These are phyloP conservation scores for Epinephelus fuscoguttatus DNA, from an alignment of 2,113 vertebrate genomes.

Conservation along the genomic window DNA sequence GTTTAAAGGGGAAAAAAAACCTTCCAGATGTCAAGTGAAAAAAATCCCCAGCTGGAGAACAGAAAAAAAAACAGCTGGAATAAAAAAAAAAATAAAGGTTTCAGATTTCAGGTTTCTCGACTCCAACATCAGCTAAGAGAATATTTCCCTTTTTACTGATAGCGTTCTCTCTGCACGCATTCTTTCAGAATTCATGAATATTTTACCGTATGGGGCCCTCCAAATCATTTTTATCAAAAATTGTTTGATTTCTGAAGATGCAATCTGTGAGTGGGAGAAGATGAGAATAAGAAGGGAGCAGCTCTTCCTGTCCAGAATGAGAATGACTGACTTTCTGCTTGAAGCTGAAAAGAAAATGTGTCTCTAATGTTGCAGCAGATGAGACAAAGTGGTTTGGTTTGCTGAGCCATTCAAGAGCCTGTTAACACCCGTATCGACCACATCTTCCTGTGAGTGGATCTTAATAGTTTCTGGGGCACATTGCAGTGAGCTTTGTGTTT, in stretches of 20 bases:
- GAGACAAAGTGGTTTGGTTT: constrained; percentile 11
- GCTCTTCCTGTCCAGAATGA: constrained; percentile 12
- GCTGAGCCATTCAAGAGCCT: constrained; percentile 19
- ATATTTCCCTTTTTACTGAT: constrained; percentile 56
- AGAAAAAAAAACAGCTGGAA: constrained; percentile 12
- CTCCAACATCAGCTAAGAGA: constrained; percentile 49
- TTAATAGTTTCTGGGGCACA: background rate
- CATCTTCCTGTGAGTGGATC: constrained; percentile 7
- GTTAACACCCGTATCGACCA: constrained; percentile 1
- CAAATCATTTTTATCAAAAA: constrained; percentile 38
- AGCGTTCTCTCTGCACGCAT: constrained; percentile 7
- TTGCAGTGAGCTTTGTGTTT: constrained; percentile 12
- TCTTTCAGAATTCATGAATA: constrained; percentile 63
- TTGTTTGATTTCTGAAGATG: constrained; percentile 45
- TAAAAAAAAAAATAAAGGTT: constrained; percentile 32
- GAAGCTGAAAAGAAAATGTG: constrained; percentile 12
- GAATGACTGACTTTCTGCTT: constrained; percentile 12
- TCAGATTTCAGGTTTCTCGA: constrained; percentile 38
- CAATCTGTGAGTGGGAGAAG: constrained; percentile 29
- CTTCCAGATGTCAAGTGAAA: constrained; percentile 73
- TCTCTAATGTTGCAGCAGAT: constrained; percentile 10
- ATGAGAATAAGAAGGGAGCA: constrained; percentile 16
- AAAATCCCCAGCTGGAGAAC: background rate
- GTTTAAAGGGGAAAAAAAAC: constrained; percentile 48
- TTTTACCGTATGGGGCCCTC: constrained; percentile 8